These are phyloP conservation scores for Synodontis membranacea DNA, from an alignment of 2,113 vertebrate genomes.

Conservation along the genomic window DNA sequence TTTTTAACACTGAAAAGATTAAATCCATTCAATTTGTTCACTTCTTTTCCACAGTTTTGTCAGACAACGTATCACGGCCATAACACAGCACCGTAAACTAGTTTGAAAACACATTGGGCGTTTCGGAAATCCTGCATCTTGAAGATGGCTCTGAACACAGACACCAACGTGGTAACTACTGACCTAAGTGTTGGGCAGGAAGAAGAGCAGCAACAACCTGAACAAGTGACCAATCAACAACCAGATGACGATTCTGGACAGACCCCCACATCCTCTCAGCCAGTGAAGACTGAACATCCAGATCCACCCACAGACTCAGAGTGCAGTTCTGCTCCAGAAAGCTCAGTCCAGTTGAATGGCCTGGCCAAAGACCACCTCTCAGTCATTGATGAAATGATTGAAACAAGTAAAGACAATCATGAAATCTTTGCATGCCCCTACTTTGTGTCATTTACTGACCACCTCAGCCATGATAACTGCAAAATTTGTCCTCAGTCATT, in stretches of 20 bases:
- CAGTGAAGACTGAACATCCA: constrained; percentile 39
- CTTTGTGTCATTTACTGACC: neutral
- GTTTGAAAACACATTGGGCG: neutral
- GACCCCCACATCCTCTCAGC: constrained; percentile 55
- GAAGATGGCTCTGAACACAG: constrained; percentile 56
- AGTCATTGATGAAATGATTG: constrained; percentile 59
- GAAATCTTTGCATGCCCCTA: neutral
- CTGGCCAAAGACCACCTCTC: constrained; percentile 61
- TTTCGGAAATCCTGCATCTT: neutral
- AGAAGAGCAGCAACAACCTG: constrained; percentile 56
- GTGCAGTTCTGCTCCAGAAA: constrained; percentile 13
- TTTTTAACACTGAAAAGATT: neutral
- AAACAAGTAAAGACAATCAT: constrained; percentile 67
- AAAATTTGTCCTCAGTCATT: neutral
- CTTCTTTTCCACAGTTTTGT: constrained; percentile 5
- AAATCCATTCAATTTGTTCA: neutral
- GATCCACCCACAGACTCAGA: constrained; percentile 19
- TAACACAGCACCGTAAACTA: neutral
- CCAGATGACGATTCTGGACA: constrained; percentile 16
- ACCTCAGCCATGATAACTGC: neutral
- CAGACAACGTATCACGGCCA: neutral
- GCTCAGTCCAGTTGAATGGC: constrained; percentile 32
- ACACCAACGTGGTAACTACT: constrained; percentile 46
- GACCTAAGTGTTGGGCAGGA: constrained; percentile 59
- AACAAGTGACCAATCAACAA: constrained; percentile 47